Evolutionary conservation across 2,888 invertebrate species (phyloP), one percentile per base, ranked within the genome.

Genomic region (Nephrotoma appendiculata): DNA sequence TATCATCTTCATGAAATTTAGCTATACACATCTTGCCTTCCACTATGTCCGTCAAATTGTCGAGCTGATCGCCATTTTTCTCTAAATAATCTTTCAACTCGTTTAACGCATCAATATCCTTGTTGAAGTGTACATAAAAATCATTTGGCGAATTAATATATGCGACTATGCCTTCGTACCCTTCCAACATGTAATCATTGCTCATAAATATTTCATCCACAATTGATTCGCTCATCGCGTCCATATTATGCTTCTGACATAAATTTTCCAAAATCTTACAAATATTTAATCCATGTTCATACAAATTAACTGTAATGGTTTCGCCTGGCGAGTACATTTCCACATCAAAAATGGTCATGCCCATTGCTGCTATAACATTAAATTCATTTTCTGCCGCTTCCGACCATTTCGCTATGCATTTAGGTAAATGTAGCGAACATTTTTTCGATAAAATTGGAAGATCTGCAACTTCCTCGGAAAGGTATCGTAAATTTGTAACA

Each of bases 1-100:
- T 94, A 44, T 95, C 94, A 90, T 98, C 97, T 2, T 94, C 95
- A 0, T 94, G 93, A 90, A 96, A 98, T 89, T 95, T 95, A 1
- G 98, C 98, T 83, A 94, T 92, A 89, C 96, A 96, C 0, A 95
- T 88, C 0, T 95, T 95, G 87, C 94, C 89, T 41, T 88, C 44
- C 41, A 88, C 44, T 2, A 89, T 86, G 0, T 90, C 89, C 0
- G 85, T 87, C 2, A 90, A 89, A 6, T 88, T 86, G 41, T 89
- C 88, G 45, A 90, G 89, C 15, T 83, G 1, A n/a, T 89, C 88
- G 4, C 88, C 88, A 0, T 90, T 90, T 88, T 90, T 90, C n/a
- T 89, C 89, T 85, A 91, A 88, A 44, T 89, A 89, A 83, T 91
- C 90, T 12, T 90, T 90, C 71, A 91, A 89, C 45, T 89, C 88